These are phyloP conservation scores for Leucophora obtusa DNA, from an alignment of 2,888 invertebrate species.

Conservation along the genomic window DNA sequence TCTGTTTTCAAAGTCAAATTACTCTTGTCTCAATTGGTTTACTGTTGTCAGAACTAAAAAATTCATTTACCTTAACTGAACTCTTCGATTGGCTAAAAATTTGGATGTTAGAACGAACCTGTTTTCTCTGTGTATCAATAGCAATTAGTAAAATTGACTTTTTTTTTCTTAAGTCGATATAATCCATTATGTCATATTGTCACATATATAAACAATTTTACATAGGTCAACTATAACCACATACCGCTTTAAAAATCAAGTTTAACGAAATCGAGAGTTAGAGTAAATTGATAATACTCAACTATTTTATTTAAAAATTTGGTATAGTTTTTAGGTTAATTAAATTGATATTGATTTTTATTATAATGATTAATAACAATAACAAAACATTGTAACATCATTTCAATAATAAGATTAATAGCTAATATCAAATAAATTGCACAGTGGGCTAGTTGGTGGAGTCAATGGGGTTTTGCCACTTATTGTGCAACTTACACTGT, in stretches of 20 bases:
- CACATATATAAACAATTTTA: background rate
- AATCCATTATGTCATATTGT: too few species aligned
- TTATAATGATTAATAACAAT: background rate
- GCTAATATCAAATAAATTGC: background rate
- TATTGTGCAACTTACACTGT: too few species aligned
- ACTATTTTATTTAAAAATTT: background rate
- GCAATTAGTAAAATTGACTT: too few species aligned
- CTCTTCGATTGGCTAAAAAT: too few species aligned
- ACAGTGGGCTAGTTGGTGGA: background rate
- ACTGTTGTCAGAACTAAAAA: too few species aligned
- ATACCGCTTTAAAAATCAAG: conserved; percentile 16
- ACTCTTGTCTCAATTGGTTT: too few species aligned
- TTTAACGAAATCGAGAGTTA: conserved; percentile 8
- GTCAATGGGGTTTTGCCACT: background rate
- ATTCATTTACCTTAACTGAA: too few species aligned
- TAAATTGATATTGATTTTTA: background rate
- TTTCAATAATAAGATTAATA: background rate
- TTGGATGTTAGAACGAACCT: too few species aligned
- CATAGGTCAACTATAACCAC: conserved; percentile 15
- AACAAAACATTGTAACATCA: background rate
- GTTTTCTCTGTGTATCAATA: too few species aligned
- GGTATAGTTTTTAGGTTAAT: background rate
- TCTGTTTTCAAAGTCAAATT: too few species aligned
- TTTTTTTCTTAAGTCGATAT: too few species aligned
- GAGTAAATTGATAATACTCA: background rate